Conservation (phyloP, 2,797 vertebrate genomes). For the Micropoecilia bifurca region DNA sequence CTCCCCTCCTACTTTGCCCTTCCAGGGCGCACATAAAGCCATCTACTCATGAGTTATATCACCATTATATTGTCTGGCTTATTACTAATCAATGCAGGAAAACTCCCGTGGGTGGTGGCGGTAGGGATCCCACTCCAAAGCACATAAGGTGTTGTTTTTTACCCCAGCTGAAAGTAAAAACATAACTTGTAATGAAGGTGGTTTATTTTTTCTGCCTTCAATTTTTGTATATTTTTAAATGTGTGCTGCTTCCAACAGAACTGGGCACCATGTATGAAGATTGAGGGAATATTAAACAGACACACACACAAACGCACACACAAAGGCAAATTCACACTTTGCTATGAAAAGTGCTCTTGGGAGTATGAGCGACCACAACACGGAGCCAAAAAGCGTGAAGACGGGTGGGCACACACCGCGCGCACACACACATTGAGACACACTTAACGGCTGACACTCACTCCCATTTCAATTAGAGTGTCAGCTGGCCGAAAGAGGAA, state of each 20-base stretch:
- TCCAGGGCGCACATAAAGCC: slow-evolving; percentile 65
- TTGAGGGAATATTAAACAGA: slow-evolving; percentile 40
- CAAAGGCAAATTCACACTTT: slow-evolving; percentile 55
- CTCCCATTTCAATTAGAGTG: slow-evolving; percentile 82
- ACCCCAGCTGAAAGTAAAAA: slow-evolving; percentile 33
- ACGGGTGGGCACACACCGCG: slow-evolving; percentile 35
- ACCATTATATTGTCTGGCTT: slow-evolving; percentile 74
- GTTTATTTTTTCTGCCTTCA: slow-evolving; percentile 26
- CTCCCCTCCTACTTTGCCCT: slow-evolving; percentile 45
- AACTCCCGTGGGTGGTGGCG: slow-evolving; percentile 54
- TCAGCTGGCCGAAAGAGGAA: slow-evolving; percentile 76
- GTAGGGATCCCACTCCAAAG: slow-evolving; percentile 28
- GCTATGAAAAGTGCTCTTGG: slow-evolving; percentile 61
- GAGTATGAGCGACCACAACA: slow-evolving; percentile 74
- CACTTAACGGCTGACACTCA: slow-evolving; percentile 76
- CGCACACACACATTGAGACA: slow-evolving; percentile 36
- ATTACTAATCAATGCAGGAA: slow-evolving; percentile 79
- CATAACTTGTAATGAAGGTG: slow-evolving; percentile 34
- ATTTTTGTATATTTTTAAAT: slow-evolving; percentile 9
- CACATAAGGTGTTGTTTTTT: neutral
- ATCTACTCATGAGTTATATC: slow-evolving; percentile 73
- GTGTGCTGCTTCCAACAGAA: slow-evolving; percentile 46
- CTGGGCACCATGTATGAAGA: slow-evolving; percentile 28
- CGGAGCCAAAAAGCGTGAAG: slow-evolving; percentile 70
- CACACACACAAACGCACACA: slow-evolving; percentile 19